A percentile compares a stretch with the other conserved stretches of the same genome.
phyloP scores from a whole-genome alignment of 1,140 invertebrate species.

The Drosophila simulans region DNA sequence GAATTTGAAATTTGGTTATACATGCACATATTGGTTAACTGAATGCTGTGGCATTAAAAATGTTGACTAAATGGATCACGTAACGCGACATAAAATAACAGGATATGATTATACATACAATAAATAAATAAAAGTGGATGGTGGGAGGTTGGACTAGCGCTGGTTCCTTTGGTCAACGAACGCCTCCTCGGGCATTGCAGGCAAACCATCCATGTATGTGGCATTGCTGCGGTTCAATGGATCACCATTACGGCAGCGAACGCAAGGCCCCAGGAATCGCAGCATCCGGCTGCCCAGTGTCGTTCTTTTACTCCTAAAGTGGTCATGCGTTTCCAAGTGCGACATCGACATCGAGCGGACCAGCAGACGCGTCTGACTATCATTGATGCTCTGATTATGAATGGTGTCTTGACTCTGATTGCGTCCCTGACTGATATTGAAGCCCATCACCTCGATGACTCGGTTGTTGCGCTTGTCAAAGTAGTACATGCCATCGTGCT shows the following conservation, averaged over 20 bases:
- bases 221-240: constrained; percentile 33
- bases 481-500: constrained; percentile 38
- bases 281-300: constrained; percentile 53
- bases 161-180: background rate
- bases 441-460: constrained; percentile 28
- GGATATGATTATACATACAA: constrained; percentile 16
- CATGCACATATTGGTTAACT: constrained; percentile 7
- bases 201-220: constrained; percentile 22
- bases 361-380: constrained; percentile 11
- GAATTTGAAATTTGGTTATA: background rate
- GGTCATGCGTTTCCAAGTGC: background rate
- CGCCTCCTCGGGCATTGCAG: constrained; percentile 25
- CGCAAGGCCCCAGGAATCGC: constrained; percentile 64
- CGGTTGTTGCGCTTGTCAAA: constrained; percentile 51
- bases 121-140: background rate
- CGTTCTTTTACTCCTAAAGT: constrained; percentile 1
- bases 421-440: constrained; percentile 15
- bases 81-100: constrained; percentile 10
- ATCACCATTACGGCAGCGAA: constrained; percentile 48
- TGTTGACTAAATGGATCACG: background rate
- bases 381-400: background rate
- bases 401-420: constrained; percentile 1
- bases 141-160: background rate
- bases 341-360: constrained; percentile 17
- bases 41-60: background rate